These are phyloP conservation scores for Blomia tropicalis DNA, from an alignment of 2,888 invertebrate species.

Conservation along the genomic window DNA sequence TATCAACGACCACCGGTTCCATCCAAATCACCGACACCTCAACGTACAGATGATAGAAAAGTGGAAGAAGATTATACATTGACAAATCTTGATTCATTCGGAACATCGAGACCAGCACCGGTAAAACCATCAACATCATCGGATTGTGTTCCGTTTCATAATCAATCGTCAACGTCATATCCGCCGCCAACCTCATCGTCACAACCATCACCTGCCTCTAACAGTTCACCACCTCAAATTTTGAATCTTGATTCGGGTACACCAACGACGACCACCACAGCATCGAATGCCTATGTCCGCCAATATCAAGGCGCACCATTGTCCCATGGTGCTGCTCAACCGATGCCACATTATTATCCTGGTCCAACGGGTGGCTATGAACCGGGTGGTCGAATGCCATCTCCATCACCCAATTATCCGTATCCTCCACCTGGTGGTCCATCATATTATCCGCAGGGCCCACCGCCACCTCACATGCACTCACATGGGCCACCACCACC, in stretches of 20 bases:
- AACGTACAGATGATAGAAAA: background rate
- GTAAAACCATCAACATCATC: background rate
- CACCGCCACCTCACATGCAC: slow-evolving; percentile 1
- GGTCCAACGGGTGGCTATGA: background rate
- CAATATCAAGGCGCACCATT: background rate
- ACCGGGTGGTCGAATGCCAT: background rate
- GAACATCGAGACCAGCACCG: background rate
- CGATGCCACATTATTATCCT: background rate
- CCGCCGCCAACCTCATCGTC: background rate
- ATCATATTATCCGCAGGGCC: slow-evolving; percentile 8
- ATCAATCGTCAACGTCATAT: background rate
- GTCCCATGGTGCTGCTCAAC: background rate
- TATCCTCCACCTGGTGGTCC: slow-evolving; percentile 10
- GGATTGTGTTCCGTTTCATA: background rate
- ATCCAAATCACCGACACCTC: slow-evolving; percentile 12
- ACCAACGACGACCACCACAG: background rate
- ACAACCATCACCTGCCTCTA: background rate
- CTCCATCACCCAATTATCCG: background rate
- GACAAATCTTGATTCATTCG: background rate
- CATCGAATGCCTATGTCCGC: background rate
- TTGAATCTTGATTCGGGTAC: slow-evolving; percentile 18
- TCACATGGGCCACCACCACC: background rate
- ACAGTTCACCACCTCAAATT: background rate
- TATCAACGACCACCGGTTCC: slow-evolving; percentile 1
- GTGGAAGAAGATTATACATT: background rate